These are phyloP conservation scores for Hirundo rustica DNA, from an alignment of 2,797 vertebrate genomes.

Conservation along the genomic window DNA sequence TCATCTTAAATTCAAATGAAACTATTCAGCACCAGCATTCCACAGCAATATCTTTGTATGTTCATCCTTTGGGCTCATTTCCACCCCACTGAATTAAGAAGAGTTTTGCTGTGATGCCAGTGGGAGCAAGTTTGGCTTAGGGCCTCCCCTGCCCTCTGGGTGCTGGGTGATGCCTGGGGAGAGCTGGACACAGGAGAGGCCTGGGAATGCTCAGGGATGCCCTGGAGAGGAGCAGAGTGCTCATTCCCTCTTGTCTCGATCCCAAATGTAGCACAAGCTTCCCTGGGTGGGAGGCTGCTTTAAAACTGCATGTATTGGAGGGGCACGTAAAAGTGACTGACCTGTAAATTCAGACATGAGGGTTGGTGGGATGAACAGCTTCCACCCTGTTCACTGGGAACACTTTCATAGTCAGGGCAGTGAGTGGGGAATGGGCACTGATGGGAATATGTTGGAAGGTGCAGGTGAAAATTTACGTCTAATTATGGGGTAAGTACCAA, in stretches of 20 bases:
- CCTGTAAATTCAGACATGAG: background rate
- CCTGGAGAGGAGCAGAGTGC: background rate
- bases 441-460: background rate
- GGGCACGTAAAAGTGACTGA: background rate
- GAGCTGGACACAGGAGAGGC: background rate
- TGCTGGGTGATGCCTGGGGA: fast-evolving
- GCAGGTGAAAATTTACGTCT: background rate
- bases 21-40: background rate
- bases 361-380: background rate
- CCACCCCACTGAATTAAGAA: background rate
- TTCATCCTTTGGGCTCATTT: background rate
- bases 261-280: background rate
- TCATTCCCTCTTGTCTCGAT: background rate
- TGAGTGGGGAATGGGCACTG: background rate
- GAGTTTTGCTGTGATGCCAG: background rate
- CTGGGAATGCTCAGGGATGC: background rate
- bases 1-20: background rate
- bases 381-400: background rate
- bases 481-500: background rate
- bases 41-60: background rate
- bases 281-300: background rate
- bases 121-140: background rate
- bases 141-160: fast-evolving
- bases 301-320: background rate
- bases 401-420: background rate